Evolutionary conservation across 1,140 invertebrate genomes (phyloP).

Genomic region (Lethocerus indicus): DNA sequence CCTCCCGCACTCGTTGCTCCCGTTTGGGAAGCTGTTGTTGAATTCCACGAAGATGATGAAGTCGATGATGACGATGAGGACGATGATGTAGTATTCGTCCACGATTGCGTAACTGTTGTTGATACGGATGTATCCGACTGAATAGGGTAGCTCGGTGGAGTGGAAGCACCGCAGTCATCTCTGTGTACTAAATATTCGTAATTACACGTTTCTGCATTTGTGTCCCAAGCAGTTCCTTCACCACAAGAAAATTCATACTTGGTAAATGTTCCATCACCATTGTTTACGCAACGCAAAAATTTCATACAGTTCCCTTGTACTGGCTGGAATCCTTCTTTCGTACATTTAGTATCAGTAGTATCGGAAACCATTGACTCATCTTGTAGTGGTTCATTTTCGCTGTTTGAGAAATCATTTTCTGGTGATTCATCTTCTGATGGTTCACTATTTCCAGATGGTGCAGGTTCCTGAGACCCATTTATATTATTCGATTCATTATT

Average conservation of each 20-base stretch:
- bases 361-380: too few species aligned
- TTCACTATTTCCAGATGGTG: background rate
- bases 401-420: slow-evolving; percentile 3
- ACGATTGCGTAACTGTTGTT: slow-evolving; percentile 12
- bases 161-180: slow-evolving; percentile 13
- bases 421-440: background rate
- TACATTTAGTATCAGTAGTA: slow-evolving; percentile 21
- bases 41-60: slow-evolving; percentile 13
- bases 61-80: slow-evolving; percentile 10
- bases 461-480: too few species aligned
- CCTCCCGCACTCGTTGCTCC: slow-evolving; percentile 10
- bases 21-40: slow-evolving; percentile 4
- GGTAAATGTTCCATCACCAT: slow-evolving; percentile 32
- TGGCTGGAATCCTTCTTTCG: slow-evolving; percentile 43
- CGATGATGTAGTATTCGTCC: slow-evolving; percentile 12
- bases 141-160: slow-evolving; percentile 7
- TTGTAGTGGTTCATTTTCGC: slow-evolving; percentile 1
- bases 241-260: slow-evolving; percentile 51
- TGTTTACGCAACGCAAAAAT: slow-evolving; percentile 58
- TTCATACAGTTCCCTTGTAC: slow-evolving; percentile 50
- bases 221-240: slow-evolving; percentile 54
- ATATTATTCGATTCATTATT: too few species aligned
- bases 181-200: slow-evolving; percentile 22
- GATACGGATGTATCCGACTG: slow-evolving; percentile 15
- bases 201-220: slow-evolving; percentile 42